Percentiles rank a stretch among this genome's conserved stretches.
Conservation (phyloP, 2,113 vertebrate species). For the Corythornis madagascariensis region DNA sequence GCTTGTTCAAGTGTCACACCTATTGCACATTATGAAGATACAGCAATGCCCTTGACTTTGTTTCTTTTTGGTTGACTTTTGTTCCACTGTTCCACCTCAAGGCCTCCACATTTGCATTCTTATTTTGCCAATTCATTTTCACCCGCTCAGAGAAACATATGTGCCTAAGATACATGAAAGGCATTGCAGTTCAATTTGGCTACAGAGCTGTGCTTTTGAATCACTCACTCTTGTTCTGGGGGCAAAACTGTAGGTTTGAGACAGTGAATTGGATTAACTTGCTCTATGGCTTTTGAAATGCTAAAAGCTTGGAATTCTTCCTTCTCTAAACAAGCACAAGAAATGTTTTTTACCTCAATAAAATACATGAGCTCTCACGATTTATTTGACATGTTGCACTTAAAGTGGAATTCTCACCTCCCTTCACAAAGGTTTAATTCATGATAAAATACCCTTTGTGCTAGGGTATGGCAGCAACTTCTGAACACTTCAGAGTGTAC, state of each 20-base stretch:
- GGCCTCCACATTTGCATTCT: background rate
- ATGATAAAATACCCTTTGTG: background rate
- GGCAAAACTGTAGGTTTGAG: background rate
- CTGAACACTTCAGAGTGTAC: background rate
- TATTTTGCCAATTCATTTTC: background rate
- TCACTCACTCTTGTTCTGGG: accelerated
- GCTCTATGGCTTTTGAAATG: background rate
- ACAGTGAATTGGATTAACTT: background rate
- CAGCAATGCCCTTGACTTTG: background rate
- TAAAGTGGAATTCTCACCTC: background rate
- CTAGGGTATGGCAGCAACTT: background rate
- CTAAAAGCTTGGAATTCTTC: background rate
- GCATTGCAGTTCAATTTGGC: background rate
- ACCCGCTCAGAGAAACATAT: background rate
- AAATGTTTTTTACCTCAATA: background rate
- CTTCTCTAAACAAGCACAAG: background rate
- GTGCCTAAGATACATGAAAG: background rate
- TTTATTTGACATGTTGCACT: background rate
- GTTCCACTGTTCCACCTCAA: background rate
- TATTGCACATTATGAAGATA: background rate
- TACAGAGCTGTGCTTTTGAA: background rate
- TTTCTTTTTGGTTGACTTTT: background rate
- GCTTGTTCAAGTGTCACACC: background rate
- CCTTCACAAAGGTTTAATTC: background rate
- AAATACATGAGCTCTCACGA: background rate